Evolutionary conservation across 1,140 invertebrate genomes (phyloP), one percentile per base, ranked within the genome.

Genomic region (Ceratosolen solmsi): DNA sequence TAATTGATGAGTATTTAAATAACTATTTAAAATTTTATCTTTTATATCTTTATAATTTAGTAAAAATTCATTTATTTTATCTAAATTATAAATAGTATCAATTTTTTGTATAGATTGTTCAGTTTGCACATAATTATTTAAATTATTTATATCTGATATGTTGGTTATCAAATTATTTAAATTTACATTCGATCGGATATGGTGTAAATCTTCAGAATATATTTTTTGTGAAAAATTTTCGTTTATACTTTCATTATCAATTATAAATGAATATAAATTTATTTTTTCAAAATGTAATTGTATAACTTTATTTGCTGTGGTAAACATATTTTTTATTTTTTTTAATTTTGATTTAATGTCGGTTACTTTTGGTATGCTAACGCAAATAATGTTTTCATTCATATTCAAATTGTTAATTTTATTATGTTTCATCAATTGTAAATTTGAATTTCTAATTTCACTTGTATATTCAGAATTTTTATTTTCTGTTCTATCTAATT

Each of bases 1-100:
- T 11, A 22, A n/a, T 51, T 77, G 38, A n/a, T 1, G 65, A 33
- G 5, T 17, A 20, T n/a, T 68, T 49, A 46, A 49, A 65, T 13
- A 30, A 27, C 0, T 17, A 25, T 51, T 72, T 49, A 27, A 49
- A 0, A 20, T 20, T 49, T 72, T 49, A 27, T 2, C 22, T 72
- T 72, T 27, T 51, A 72, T 15, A 17, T 72, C 15, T n/a, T 72
- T 46, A 72, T 72, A 72, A 46, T 72, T 49, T 49, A 0, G 25
- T 49, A 30, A 15, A 27, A 72, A 4, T 46, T 72, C 25, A 3
- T 49, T 27, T 13, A 72, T 51, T 51, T 27, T 72, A 25, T 51
- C 5, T 68, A 38, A 38, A 38, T 38, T 36, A 68, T 3, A 68
- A 68, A 13, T 4, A 68, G 2, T 38, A 38, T 38, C 33, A 8